phyloP scores from a whole-genome alignment of 2,113 vertebrate species.

The Globicephala melas region DNA sequence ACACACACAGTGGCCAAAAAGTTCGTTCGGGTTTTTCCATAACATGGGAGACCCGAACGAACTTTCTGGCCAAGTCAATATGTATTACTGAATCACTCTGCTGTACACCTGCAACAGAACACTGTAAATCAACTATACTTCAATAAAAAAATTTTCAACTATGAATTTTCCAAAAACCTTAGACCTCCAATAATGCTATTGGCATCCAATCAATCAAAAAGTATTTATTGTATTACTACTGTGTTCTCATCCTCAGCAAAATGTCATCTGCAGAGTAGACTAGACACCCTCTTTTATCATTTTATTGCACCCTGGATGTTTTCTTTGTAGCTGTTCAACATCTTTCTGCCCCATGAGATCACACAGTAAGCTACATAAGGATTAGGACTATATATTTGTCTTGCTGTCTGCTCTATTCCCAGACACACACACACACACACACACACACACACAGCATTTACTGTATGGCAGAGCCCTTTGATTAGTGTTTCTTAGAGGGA shows the following conservation, averaged over 20 bases:
- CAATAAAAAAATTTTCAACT: not conserved
- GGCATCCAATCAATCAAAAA: not conserved
- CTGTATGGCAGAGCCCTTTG: not conserved
- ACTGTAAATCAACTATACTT: too few species aligned
- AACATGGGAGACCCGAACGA: too few species aligned
- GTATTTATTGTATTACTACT: not conserved
- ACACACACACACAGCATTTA: not conserved
- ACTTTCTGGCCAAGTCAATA: too few species aligned
- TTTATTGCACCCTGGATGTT: not conserved
- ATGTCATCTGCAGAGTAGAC: not conserved
- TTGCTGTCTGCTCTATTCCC: not conserved
- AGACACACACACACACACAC: not conserved
- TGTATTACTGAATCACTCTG: too few species aligned
- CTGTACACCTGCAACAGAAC: too few species aligned
- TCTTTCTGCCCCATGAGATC: not conserved
- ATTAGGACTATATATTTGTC: not conserved
- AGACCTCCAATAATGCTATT: not conserved
- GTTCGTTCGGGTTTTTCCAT: too few species aligned
- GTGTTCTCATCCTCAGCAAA: not conserved
- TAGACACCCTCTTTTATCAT: not conserved
- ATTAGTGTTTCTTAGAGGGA: not conserved
- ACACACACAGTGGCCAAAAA: too few species aligned
- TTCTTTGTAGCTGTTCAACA: not conserved
- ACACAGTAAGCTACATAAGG: not conserved
- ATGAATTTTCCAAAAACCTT: not conserved